These are phyloP conservation scores for Pentalonia nigronervosa DNA, from an alignment of 1,140 invertebrate genomes.

Conservation along the genomic window DNA sequence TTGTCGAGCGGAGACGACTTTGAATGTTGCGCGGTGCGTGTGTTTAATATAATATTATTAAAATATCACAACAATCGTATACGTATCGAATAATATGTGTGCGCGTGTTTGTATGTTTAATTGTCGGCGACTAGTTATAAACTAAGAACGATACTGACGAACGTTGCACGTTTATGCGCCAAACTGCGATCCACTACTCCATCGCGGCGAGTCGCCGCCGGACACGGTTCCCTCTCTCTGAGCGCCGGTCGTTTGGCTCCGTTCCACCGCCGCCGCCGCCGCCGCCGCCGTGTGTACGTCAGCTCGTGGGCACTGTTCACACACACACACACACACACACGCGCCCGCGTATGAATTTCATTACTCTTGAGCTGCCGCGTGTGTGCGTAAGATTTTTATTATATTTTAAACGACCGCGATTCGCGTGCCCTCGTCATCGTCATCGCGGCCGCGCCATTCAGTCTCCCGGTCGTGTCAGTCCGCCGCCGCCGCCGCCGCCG, in stretches of 20 bases:
- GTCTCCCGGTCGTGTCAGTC: background rate
- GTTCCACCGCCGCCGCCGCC: constrained; percentile 26
- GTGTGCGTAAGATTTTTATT: constrained; percentile 26
- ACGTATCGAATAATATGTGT: background rate
- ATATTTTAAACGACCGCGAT: constrained; percentile 35
- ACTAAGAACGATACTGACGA: constrained; percentile 49
- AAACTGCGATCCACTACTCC: constrained; percentile 57
- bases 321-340: background rate
- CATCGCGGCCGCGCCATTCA: constrained; percentile 1
- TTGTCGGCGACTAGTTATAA: constrained; percentile 48
- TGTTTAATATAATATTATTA: background rate
- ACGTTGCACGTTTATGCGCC: constrained; percentile 56
- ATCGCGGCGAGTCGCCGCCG: constrained; percentile 15
- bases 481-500: background rate
- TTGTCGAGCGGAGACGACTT: background rate
- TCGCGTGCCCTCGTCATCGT: constrained; percentile 41
- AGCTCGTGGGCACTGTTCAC: background rate
- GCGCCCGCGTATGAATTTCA: background rate
- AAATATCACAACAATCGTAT: background rate
- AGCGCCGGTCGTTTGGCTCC: constrained; percentile 34
- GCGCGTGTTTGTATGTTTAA: background rate
- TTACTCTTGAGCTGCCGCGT: background rate
- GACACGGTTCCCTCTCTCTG: constrained; percentile 48
- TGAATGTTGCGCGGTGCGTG: background rate
- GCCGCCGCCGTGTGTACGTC: background rate